phyloP scores from a whole-genome alignment of 2,888 invertebrate species.

The Idaea straminata region DNA sequence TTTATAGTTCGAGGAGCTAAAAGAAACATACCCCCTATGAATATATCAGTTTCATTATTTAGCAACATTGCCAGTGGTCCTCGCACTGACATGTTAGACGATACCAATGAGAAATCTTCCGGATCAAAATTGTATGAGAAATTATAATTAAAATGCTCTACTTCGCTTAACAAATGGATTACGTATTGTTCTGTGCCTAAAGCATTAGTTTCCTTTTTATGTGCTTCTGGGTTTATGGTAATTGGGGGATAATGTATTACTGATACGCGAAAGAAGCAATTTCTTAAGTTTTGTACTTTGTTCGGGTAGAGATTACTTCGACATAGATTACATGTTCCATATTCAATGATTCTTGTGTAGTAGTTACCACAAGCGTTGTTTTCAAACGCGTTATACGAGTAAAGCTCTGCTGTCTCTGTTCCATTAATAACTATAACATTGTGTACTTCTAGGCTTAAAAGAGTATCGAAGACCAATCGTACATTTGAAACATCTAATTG shows the following conservation, averaged over 20 bases:
- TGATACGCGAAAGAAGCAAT: slow-evolving; percentile 47
- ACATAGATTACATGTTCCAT: slow-evolving; percentile 43
- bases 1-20: slow-evolving; percentile 26
- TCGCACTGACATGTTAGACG: slow-evolving; percentile 34
- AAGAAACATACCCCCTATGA: slow-evolving; percentile 38
- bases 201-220: slow-evolving; percentile 4
- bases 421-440: slow-evolving; percentile 45
- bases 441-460: slow-evolving; percentile 39
- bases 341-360: slow-evolving; percentile 40
- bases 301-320: slow-evolving; percentile 34
- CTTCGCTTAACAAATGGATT: slow-evolving; percentile 40
- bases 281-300: slow-evolving; percentile 44
- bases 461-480: slow-evolving; percentile 42
- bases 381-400: slow-evolving; percentile 55
- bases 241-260: slow-evolving; percentile 51
- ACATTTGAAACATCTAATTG: slow-evolving; percentile 14
- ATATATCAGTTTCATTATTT: slow-evolving; percentile 30
- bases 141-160: slow-evolving; percentile 44
- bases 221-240: slow-evolving; percentile 31
- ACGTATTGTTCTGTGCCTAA: slow-evolving; percentile 40
- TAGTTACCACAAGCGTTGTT: slow-evolving; percentile 54
- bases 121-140: slow-evolving; percentile 33
- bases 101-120: slow-evolving; percentile 36
- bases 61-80: slow-evolving; percentile 36
- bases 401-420: slow-evolving; percentile 37